Percentiles rank a stretch among this genome's conserved stretches.
phyloP scores from a whole-genome alignment of 1,140 invertebrate genomes.

The Notospermus geniculatus region DNA sequence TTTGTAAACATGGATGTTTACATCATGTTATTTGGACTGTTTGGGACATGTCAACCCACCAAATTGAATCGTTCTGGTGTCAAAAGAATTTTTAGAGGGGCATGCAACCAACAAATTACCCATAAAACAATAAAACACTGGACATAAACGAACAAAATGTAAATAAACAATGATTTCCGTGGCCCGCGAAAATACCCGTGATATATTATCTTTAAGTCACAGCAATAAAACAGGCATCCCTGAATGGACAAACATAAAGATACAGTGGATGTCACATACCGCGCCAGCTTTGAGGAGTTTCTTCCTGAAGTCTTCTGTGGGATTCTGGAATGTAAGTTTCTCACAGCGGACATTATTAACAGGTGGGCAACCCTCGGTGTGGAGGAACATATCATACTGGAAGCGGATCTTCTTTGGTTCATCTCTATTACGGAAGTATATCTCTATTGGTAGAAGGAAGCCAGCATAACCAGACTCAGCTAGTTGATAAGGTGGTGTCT shows the following conservation, averaged over 20 bases:
- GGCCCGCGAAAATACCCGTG: too few relatives aligned
- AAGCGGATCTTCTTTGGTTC: constrained; percentile 85
- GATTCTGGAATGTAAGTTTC: constrained; percentile 78
- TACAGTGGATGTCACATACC: constrained; percentile 54
- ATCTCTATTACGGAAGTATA: constrained; percentile 87
- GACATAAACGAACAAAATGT: too few relatives aligned
- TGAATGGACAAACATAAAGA: constrained; percentile 1
- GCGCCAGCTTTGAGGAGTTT: constrained; percentile 87
- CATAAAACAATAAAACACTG: too few relatives aligned
- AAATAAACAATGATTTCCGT: too few relatives aligned
- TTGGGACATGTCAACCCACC: too few relatives aligned
- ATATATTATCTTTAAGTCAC: too few relatives aligned
- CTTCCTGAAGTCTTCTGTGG: constrained; percentile 82
- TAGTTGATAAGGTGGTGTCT: constrained; percentile 87
- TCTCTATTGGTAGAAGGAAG: constrained; percentile 84
- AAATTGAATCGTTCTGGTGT: too few relatives aligned
- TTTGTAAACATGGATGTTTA: too few relatives aligned
- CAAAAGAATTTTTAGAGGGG: too few relatives aligned
- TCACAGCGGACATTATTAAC: constrained; percentile 67
- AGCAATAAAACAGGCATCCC: constrained; percentile 6
- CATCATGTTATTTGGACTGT: too few relatives aligned
- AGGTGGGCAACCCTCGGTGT: constrained; percentile 66
- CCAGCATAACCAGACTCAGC: constrained; percentile 93
- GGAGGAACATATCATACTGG: constrained; percentile 81
- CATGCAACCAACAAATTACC: too few relatives aligned